A percentile compares a stretch with the other conserved stretches of the same genome.
phyloP scores from a whole-genome alignment of 2,888 invertebrate species.

The Scrobipalpa atriplicella region DNA sequence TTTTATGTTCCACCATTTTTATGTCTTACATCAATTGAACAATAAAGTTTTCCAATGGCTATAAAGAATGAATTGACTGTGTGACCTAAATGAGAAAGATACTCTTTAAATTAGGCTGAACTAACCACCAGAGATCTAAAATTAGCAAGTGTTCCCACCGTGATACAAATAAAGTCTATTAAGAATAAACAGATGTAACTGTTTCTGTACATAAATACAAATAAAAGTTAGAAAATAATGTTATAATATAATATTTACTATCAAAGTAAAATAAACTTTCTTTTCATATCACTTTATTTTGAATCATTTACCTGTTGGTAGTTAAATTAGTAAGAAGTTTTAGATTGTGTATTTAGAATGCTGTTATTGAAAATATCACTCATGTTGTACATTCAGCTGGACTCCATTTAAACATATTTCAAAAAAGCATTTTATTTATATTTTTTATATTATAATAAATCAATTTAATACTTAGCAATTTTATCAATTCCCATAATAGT shows the following conservation, averaged over 20 bases:
- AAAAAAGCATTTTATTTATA: constrained; percentile 55
- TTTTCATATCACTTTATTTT: constrained; percentile 39
- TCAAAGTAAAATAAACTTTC: constrained; percentile 36
- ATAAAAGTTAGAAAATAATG: constrained; percentile 54
- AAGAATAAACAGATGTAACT: constrained; percentile 59
- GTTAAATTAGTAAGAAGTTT: constrained; percentile 7
- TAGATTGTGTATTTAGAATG: constrained; percentile 26
- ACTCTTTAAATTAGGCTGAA: constrained; percentile 54
- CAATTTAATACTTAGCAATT: constrained; percentile 57
- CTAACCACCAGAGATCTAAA: constrained; percentile 73
- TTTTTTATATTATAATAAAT: constrained; percentile 63
- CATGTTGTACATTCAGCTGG: constrained; percentile 34
- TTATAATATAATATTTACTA: constrained; percentile 36
- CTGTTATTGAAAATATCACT: constrained; percentile 30
- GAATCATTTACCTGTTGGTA: constrained; percentile 33
- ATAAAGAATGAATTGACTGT: constrained; percentile 21
- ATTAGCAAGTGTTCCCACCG: constrained; percentile 77
- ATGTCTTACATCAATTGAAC: neutral
- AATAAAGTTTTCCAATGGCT: constrained; percentile 23
- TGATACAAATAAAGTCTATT: constrained; percentile 73
- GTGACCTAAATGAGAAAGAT: constrained; percentile 24
- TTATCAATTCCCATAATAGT: constrained; percentile 61
- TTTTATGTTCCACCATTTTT: constrained; percentile 21
- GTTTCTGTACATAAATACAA: constrained; percentile 61
- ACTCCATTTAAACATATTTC: constrained; percentile 43